Percentiles rank a stretch among this genome's conserved stretches.
These are phyloP conservation scores for Kryptolebias marmoratus DNA, from an alignment of 2,113 vertebrate genomes.

Conservation along the genomic window DNA sequence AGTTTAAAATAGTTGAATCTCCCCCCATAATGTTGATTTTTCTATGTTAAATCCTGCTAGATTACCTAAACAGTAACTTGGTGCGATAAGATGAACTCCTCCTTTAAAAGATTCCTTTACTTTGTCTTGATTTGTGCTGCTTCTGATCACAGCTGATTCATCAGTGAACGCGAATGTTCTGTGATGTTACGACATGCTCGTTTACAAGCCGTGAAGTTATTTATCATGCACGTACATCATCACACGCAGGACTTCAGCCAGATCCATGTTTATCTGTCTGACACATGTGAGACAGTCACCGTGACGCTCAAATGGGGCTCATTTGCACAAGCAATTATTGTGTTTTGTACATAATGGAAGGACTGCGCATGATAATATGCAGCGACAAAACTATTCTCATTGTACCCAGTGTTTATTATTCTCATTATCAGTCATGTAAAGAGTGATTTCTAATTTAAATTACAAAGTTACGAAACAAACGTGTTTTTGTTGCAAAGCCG, in stretches of 20 bases:
- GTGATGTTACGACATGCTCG: constrained; percentile 33
- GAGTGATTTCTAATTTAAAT: not conserved
- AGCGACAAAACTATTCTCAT: not conserved
- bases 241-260: constrained; percentile 32
- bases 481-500: not conserved
- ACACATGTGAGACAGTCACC: constrained; percentile 27
- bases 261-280: constrained; percentile 21
- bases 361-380: not conserved
- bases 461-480: not conserved
- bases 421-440: not conserved
- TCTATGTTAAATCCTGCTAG: not conserved
- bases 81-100: not conserved
- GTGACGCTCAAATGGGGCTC: not conserved
- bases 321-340: not conserved
- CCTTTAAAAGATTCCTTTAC: constrained; percentile 2
- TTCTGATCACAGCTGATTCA: constrained; percentile 26
- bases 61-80: not conserved
- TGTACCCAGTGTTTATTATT: not conserved
- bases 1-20: not conserved
- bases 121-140: not conserved
- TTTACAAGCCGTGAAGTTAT: constrained; percentile 28
- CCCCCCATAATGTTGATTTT: not conserved
- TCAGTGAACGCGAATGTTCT: constrained; percentile 29
- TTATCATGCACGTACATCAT: constrained; percentile 51
- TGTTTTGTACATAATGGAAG: not conserved